Conservation (phyloP, 2,113 vertebrate species). For the Marmota flaviventris region DNA sequence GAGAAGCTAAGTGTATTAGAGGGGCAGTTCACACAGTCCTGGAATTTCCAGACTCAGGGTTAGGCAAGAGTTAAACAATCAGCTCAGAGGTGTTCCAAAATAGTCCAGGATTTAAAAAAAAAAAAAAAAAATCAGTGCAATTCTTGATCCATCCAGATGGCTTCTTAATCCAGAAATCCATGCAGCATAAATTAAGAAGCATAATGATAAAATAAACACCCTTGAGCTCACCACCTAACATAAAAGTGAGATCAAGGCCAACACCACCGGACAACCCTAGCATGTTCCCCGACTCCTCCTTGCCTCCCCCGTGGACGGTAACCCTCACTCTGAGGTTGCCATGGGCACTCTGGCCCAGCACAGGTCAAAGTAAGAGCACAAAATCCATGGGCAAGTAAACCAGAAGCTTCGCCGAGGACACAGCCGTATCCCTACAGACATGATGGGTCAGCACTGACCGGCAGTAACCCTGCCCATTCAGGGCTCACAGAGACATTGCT, state of each 20-base stretch:
- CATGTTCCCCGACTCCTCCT: fast-evolving
- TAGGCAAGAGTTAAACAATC: not conserved
- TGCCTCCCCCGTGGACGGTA: not conserved
- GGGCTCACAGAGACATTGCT: not conserved
- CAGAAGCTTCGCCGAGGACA: not conserved
- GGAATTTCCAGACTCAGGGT: not conserved
- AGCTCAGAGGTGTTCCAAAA: conserved; percentile 36
- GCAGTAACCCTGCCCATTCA: not conserved
- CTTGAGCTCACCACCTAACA: not conserved
- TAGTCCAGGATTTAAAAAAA: not conserved
- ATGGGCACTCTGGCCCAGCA: not conserved
- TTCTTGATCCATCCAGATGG: conserved; percentile 8
- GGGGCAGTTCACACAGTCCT: not conserved
- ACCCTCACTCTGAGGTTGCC: not conserved
- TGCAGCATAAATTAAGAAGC: not conserved
- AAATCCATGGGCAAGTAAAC: not conserved
- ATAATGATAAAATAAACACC: not conserved
- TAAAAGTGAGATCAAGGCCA: not conserved
- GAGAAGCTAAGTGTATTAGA: not conserved
- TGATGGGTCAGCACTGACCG: conserved; percentile 16
- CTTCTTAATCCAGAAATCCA: not conserved
- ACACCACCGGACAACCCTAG: not conserved
- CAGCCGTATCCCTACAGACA: not conserved
- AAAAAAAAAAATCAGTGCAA: not conserved
- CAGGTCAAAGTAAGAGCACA: not conserved